These are phyloP conservation scores for Brachyalestes nurse DNA, from an alignment of 2,797 vertebrate species.

Conservation along the genomic window DNA sequence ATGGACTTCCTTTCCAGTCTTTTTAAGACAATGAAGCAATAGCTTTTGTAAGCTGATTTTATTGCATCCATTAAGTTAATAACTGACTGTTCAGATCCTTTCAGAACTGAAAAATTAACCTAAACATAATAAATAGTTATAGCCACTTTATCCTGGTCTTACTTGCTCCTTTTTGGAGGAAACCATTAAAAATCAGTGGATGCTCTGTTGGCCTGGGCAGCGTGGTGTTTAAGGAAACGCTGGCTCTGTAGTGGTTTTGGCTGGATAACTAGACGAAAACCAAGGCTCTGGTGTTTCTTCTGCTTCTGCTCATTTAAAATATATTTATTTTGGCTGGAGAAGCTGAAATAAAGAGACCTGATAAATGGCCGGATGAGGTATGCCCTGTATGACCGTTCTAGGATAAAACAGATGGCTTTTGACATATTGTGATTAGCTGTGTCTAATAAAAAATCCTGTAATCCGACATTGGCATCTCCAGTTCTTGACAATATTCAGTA, in stretches of 20 bases:
- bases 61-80: too few species aligned
- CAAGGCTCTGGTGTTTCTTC: neutral
- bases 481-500: neutral
- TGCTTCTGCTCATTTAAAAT: slow-evolving; percentile 17
- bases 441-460: neutral
- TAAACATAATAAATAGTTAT: too few species aligned
- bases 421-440: neutral
- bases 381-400: neutral
- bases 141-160: neutral
- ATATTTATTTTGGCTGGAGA: slow-evolving; percentile 9
- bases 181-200: neutral
- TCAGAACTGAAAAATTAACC: neutral
- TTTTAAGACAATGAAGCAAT: too few species aligned
- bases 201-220: neutral
- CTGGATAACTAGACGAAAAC: neutral
- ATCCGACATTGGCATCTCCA: neutral
- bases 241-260: neutral
- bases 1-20: too few species aligned
- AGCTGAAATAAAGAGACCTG: neutral
- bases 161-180: neutral
- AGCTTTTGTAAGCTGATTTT: too few species aligned
- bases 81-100: neutral
- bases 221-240: neutral
- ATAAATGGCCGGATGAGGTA: neutral
- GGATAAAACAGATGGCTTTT: neutral